A percentile compares a stretch with the other conserved stretches of the same genome.
Evolutionary conservation across 2,797 vertebrate species (phyloP).

Genomic region (Margarornis squamiger): DNA sequence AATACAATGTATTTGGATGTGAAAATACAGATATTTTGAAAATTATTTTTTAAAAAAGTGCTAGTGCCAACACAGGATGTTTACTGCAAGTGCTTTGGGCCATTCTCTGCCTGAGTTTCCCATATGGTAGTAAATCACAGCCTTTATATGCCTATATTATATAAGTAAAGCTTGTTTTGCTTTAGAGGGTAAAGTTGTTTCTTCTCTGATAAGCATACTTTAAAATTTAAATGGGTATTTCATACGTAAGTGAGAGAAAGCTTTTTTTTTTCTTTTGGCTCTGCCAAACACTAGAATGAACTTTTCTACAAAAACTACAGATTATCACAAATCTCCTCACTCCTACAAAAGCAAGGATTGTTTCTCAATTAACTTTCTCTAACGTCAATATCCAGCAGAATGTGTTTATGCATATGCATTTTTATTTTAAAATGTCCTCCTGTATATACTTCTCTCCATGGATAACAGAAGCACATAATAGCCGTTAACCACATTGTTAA

Average conservation of each 20-base stretch:
- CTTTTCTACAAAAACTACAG: not conserved
- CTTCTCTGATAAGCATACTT: not conserved
- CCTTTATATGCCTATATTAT: not conserved
- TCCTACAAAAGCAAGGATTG: not conserved
- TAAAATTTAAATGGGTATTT: not conserved
- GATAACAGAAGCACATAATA: not conserved
- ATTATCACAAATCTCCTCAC: not conserved
- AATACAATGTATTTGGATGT: not conserved
- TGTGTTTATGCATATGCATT: not conserved
- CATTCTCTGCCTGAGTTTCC: not conserved
- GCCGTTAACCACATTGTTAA: not conserved
- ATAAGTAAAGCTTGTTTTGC: not conserved
- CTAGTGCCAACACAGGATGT: not conserved
- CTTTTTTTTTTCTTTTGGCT: not conserved
- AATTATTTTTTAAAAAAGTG: fast-evolving
- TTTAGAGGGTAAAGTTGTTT: not conserved
- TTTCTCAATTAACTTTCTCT: not conserved
- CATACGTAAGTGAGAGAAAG: not conserved
- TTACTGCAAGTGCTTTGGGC: not conserved
- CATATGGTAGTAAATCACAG: not conserved
- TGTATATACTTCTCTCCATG: not conserved
- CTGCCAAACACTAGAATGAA: not conserved
- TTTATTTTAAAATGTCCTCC: not conserved
- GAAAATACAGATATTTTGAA: not conserved
- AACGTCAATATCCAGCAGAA: not conserved